Base-by-base conservation (phyloP, 2,113 vertebrate species). In the Cyprinodon brontotheroides region DNA sequence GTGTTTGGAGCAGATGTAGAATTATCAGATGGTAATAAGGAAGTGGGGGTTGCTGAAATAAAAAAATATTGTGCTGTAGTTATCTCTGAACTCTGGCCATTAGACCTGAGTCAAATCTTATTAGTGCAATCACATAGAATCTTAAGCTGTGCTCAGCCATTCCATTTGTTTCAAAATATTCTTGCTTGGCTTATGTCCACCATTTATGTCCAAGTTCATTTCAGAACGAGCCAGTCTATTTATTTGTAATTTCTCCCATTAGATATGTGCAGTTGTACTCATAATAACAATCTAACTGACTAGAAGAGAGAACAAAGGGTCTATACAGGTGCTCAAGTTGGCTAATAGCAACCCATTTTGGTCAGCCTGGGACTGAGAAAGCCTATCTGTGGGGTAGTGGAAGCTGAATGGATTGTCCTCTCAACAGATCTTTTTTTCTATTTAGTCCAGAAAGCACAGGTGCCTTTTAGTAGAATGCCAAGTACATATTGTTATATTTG, bases 191-290 rank as follows among this genome's bases (percentile, higher is more conserved):
- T 81, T 85, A 80, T 90, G 85, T 61, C 77, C 87, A 83, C 82
- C 84, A 91, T 88, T 90, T 91, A 89, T 73, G 72, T 77, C 67
- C 71, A 40, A 72, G 87, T 79, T 89, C 88, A 85, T 89, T 91
- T 87, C 83, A 86, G 89, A 86, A 77, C n/a, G 62, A 76, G 72
- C 72, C 47, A 75, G 84, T 82, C 78, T 86, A 75, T 85, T 82
- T 86, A 89, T 91, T 90, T 91, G 86, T 93, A 88, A 89, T 87
- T 72, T 83, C 69, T 82, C 80, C 89, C 89, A 89, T 88, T 85
- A 88, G 81, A 82, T 84, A 79, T 68, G 66, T 86, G 83, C 81
- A 89, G 68, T 85, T 80, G 74, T 82, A 83, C 79, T 90, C 89
- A 82, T 89, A 91, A 90, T 81, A 57, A 75, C 77, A 38, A 47